phyloP scores from a whole-genome alignment of 2,113 vertebrate genomes.

The Nanorana parkeri region DNA sequence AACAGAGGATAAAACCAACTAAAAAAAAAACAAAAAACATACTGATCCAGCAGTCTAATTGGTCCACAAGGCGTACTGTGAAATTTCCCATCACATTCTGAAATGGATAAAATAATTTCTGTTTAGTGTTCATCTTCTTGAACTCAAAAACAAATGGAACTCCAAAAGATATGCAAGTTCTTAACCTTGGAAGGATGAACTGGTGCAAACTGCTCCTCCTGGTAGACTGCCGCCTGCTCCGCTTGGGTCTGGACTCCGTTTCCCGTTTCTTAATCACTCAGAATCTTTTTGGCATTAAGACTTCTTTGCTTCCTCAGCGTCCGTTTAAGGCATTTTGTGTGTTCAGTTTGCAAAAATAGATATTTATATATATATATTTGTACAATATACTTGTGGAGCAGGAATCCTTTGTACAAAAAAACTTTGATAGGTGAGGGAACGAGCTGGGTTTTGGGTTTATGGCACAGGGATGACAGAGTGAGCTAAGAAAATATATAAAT shows the following conservation, averaged over 20 bases:
- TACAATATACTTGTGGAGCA: constrained; percentile 28
- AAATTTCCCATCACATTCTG: no score
- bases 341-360: constrained; percentile 88
- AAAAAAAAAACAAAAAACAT: no score
- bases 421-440: neutral
- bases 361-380: constrained; percentile 62
- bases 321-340: constrained; percentile 93
- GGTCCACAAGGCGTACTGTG: no score
- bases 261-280: neutral
- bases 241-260: neutral
- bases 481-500: constrained; percentile 99
- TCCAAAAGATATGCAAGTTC: no score
- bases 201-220: no score
- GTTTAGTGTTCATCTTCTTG: no score
- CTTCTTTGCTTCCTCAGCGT: constrained; percentile 49
- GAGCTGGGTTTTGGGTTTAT: constrained; percentile 68
- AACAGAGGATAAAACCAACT: no score
- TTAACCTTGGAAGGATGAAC: no score
- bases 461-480: constrained; percentile 82
- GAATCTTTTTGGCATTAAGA: constrained; percentile 62
- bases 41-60: no score
- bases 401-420: constrained; percentile 83
- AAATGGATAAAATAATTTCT: no score
- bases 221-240: no score
- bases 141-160: neutral